Base-by-base conservation (phyloP, 2,797 vertebrate species). In the Brachymystax lenok region DNA sequence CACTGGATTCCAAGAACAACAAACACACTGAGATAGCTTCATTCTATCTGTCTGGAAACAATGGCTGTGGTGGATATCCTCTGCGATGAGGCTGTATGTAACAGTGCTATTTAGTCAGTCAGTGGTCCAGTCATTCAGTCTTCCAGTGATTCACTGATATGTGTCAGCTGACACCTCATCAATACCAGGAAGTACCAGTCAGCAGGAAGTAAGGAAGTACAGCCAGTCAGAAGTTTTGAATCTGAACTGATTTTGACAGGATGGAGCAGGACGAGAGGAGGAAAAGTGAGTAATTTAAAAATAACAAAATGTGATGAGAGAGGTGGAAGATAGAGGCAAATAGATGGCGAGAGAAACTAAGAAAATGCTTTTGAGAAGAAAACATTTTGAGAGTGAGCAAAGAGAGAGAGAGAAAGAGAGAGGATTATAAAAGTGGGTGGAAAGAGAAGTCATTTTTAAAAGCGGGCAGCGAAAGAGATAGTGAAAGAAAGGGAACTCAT, bases 381-480 rank as follows among this genome's bases (percentile, higher is more conserved):
- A 46, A 61, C 6, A 24, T 54, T 2, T 30, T 24, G 12, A 24
- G 1, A 51, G 69, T 74, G 10, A 64, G 8, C 17, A 54, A 12
- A 19, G 10, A 7, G 19, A 69, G 51, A 52, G 70, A 76, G 33
- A 35, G 33, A 33, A 4, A 74, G 8, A 63, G 10, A 79, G 40
- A 50, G 27, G 75, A 28, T 28, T 28, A 33, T 76, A 2, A 69
- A 13, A 67, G 75, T 69, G 70, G 14, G 27, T 64, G 33, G 72
- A 73, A 74, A 69, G 17, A 69, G 54, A 85, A 92, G 74, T 90
- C 85, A 89, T 52, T 4, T 17, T 5, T 16, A n/a, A 46, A 59
- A 54, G 40, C 51, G 19, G 24, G 59, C n/a, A 24, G 64, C 7
- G 3, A n/a, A 82, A 73, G 33, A 54, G 52, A 81, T 56, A 73